Conservation (phyloP, 2,113 vertebrate genomes). For the Pteruthius melanotis region DNA sequence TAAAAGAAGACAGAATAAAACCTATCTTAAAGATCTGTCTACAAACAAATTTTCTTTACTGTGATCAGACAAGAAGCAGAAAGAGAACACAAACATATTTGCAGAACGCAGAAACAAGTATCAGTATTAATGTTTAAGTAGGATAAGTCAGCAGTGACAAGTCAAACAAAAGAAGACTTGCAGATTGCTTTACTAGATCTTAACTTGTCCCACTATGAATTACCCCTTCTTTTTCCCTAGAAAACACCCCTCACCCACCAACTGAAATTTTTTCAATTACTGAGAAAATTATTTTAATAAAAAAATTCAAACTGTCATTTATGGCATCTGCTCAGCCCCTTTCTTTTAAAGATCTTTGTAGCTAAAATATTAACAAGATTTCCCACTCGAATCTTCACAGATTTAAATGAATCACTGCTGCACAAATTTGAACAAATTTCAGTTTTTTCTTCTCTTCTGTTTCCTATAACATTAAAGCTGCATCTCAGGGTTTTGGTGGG, state of each 20-base stretch:
- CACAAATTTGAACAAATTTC: neutral
- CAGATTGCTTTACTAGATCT: neutral
- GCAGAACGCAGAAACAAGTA: neutral
- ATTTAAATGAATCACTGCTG: neutral
- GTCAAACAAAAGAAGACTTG: neutral
- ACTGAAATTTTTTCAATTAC: neutral
- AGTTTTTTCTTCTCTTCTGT: neutral
- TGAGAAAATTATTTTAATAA: neutral
- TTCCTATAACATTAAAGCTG: neutral
- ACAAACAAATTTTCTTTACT: neutral
- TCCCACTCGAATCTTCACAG: neutral
- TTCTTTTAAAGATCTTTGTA: neutral
- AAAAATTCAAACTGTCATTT: neutral
- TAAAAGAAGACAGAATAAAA: neutral
- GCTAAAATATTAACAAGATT: neutral
- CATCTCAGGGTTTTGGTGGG: neutral
- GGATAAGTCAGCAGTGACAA: neutral
- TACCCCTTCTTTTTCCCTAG: neutral
- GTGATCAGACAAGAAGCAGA: neutral
- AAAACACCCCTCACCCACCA: neutral
- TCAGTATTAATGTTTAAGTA: neutral
- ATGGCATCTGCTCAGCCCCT: neutral
- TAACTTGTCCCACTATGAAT: neutral
- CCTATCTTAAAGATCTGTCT: neutral
- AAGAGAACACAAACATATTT: neutral